These are phyloP conservation scores for Dicaeum eximium DNA, from an alignment of 2,113 vertebrate species.

Conservation along the genomic window DNA sequence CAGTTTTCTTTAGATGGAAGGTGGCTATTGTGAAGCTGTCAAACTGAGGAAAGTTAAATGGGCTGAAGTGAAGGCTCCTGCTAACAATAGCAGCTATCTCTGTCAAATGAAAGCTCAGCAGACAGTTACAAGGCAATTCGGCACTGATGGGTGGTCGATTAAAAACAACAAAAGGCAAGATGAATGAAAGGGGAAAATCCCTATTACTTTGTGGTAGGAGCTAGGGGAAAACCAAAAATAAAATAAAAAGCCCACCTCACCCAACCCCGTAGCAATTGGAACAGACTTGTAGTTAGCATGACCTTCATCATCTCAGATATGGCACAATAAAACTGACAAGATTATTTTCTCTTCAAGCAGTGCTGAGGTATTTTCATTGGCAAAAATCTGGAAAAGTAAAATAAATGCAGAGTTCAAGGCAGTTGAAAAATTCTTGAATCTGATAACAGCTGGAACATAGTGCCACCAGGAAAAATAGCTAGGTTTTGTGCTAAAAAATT, in stretches of 20 bases:
- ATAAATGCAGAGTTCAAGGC: conserved; percentile 42
- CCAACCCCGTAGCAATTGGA: conserved; percentile 25
- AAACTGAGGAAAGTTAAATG: conserved; percentile 74
- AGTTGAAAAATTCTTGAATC: conserved; percentile 20
- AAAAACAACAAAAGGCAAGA: conserved; percentile 72
- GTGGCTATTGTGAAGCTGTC: conserved; percentile 78
- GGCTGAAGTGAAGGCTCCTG: conserved; percentile 65
- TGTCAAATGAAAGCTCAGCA: conserved; percentile 69
- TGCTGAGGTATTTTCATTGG: conserved; percentile 27
- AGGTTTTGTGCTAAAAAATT: conserved; percentile 39
- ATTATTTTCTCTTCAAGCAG: conserved; percentile 35
- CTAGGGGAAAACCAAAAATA: conserved; percentile 39
- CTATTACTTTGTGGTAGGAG: conserved; percentile 35
- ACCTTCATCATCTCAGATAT: conserved; percentile 49
- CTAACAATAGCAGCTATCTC: conserved; percentile 75
- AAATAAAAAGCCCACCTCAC: conserved; percentile 54
- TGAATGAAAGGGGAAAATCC: conserved; percentile 51
- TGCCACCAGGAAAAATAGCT: conserved; percentile 33
- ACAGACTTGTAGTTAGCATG: conserved; percentile 11
- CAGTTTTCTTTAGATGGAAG: conserved; percentile 72
- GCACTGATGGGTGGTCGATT: conserved; percentile 68
- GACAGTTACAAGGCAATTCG: conserved; percentile 74
- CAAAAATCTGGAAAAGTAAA: conserved; percentile 21
- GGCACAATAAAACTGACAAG: conserved; percentile 39
- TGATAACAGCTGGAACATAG: conserved; percentile 14